Evolutionary conservation across 1,140 invertebrate genomes (phyloP).

Genomic region (Epicauta chinensis): DNA sequence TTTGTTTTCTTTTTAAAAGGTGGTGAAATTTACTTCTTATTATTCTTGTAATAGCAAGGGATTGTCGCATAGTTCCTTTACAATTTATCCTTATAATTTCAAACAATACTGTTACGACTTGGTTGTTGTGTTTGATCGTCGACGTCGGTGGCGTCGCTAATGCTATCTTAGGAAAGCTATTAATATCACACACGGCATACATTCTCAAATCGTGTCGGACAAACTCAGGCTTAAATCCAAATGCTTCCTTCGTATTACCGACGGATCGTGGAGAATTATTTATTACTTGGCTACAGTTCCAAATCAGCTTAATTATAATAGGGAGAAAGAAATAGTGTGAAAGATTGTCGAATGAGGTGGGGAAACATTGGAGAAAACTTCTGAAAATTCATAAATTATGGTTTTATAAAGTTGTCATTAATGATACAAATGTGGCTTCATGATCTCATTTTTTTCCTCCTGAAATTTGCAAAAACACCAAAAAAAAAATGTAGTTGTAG

Average conservation of each 20-base stretch:
- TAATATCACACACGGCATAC: conserved; percentile 25
- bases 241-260: conserved; percentile 21
- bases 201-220: conserved; percentile 22
- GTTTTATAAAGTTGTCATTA: neutral
- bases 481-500: too few relatives aligned
- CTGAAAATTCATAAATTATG: neutral
- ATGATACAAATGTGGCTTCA: neutral
- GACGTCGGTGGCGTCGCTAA: conserved; percentile 13
- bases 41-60: neutral
- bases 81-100: neutral
- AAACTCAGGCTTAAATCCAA: conserved; percentile 23
- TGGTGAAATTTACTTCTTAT: neutral
- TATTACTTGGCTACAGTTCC: conserved; percentile 16
- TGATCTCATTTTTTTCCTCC: too few relatives aligned
- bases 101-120: neutral
- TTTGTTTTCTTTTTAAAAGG: too few relatives aligned
- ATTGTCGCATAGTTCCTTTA: neutral
- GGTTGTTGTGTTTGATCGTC: neutral
- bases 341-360: neutral
- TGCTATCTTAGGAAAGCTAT: conserved; percentile 23
- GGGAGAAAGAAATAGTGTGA: neutral
- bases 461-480: too few relatives aligned
- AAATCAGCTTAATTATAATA: conserved; percentile 16
- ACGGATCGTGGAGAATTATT: conserved; percentile 21
- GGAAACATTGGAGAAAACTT: neutral